These are phyloP conservation scores for Macrocentrus cingulum DNA, from an alignment of 1,140 invertebrate species.

Conservation along the genomic window DNA sequence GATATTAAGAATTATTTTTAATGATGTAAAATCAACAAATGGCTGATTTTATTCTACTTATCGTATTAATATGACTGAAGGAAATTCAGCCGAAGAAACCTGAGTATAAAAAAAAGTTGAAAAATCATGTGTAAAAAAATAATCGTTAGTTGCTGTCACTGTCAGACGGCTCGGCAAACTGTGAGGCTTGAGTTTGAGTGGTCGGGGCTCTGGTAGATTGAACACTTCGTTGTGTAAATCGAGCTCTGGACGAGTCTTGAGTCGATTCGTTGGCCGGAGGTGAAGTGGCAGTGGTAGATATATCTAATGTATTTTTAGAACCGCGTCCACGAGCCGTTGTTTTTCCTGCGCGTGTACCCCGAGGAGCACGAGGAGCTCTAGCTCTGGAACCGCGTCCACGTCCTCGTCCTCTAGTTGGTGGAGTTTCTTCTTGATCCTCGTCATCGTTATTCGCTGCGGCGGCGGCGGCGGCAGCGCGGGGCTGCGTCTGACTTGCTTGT, in stretches of 20 bases:
- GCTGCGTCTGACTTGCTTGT: background rate
- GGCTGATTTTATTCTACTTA: too few species aligned
- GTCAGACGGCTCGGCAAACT: too few species aligned
- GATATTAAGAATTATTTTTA: too few species aligned
- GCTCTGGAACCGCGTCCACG: background rate
- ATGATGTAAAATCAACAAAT: too few species aligned
- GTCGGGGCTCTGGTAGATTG: too few species aligned
- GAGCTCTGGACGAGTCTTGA: background rate
- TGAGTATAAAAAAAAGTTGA: too few species aligned
- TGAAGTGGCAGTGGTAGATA: too few species aligned
- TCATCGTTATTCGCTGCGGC: background rate
- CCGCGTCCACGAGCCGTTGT: conserved; percentile 28
- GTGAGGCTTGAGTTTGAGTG: background rate
- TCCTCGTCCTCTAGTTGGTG: background rate
- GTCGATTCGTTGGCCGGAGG: background rate
- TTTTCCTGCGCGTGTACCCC: background rate
- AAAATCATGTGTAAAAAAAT: too few species aligned
- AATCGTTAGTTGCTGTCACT: too few species aligned
- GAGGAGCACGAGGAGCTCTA: conserved; percentile 1
- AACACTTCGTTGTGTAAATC: background rate
- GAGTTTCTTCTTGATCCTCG: background rate
- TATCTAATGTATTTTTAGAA: background rate
- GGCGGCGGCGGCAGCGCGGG: background rate
- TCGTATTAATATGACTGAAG: too few species aligned
- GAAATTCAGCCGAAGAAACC: too few species aligned